Evolutionary conservation across 2,888 invertebrate species (phyloP).

Genomic region (Nomada goodeniana): DNA sequence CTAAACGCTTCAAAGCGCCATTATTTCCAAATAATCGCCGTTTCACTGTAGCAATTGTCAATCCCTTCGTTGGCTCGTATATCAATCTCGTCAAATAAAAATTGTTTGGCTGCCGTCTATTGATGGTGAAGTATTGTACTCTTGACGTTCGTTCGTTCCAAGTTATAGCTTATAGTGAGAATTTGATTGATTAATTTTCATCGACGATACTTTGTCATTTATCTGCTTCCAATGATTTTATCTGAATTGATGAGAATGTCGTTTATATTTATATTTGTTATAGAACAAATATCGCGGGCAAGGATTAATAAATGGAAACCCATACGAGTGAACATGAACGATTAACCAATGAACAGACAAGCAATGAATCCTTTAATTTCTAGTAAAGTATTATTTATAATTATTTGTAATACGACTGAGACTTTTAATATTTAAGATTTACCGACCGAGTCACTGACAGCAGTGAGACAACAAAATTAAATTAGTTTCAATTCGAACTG

Average conservation of each 20-base stretch:
- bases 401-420: too few species aligned
- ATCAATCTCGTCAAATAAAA: background rate
- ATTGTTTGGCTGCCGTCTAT: background rate
- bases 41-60: background rate
- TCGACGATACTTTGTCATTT: background rate
- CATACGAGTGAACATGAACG: too few species aligned
- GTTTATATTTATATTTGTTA: too few species aligned
- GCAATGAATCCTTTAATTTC: too few species aligned
- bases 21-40: slow-evolving; percentile 1
- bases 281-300: too few species aligned
- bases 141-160: background rate
- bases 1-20: background rate
- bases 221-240: background rate
- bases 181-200: background rate
- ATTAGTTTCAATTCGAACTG: too few species aligned
- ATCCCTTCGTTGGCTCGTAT: background rate
- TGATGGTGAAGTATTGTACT: background rate
- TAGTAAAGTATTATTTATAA: too few species aligned
- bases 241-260: background rate
- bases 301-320: too few species aligned
- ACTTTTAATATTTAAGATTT: too few species aligned
- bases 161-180: background rate
- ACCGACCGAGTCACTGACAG: too few species aligned
- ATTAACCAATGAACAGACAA: too few species aligned
- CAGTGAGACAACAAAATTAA: too few species aligned